Conservation (phyloP, 2,113 vertebrate genomes). For the Cavia porcellus region DNA sequence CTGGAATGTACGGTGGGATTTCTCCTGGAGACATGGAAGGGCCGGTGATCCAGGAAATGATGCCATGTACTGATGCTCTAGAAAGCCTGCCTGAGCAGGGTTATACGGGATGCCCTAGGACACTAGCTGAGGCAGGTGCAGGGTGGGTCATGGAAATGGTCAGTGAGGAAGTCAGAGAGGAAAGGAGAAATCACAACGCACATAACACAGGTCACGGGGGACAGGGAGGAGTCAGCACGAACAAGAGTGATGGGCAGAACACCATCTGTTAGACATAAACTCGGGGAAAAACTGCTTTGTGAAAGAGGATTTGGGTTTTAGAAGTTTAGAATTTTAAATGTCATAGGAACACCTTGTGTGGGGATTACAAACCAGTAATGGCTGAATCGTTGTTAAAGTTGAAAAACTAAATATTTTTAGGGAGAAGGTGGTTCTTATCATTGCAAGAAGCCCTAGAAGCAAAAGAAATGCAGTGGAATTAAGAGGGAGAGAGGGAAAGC, state of each 20-base stretch:
- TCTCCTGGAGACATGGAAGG: background rate
- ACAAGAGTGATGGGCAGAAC: background rate
- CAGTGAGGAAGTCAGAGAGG: background rate
- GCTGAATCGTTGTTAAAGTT: background rate
- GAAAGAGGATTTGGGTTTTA: background rate
- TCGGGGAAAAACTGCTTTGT: background rate
- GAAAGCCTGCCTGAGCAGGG: background rate
- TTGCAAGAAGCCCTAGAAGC: background rate
- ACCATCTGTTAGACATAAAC: background rate
- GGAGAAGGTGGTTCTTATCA: background rate
- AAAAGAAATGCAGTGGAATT: background rate
- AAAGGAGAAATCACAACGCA: background rate
- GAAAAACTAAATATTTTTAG: background rate
- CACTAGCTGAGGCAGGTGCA: background rate
- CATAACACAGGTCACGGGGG: background rate
- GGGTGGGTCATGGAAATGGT: background rate
- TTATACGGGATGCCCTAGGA: background rate
- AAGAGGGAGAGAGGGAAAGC: background rate
- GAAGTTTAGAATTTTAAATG: background rate
- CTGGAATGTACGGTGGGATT: background rate
- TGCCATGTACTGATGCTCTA: background rate
- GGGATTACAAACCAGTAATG: background rate
- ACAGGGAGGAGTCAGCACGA: background rate
- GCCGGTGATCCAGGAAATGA: background rate
- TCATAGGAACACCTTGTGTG: background rate